Evolutionary conservation across 2,113 vertebrate genomes (phyloP).

Genomic region (Rhinichthys klamathensis): DNA sequence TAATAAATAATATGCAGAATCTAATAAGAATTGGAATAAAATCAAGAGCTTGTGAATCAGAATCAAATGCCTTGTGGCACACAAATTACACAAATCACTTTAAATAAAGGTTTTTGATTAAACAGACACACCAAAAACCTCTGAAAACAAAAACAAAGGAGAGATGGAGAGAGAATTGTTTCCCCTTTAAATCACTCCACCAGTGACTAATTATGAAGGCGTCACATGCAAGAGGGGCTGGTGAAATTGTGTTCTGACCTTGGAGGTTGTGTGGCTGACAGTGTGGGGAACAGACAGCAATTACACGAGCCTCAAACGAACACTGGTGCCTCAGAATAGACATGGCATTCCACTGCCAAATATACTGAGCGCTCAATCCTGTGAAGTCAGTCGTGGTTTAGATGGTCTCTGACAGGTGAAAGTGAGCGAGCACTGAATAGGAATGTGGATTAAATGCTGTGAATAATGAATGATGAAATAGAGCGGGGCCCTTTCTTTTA

Average conservation of each 20-base stretch:
- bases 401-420: conserved; percentile 17
- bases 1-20: too few relatives aligned
- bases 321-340: conserved; percentile 67
- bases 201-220: conserved; percentile 78
- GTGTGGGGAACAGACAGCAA: conserved; percentile 64
- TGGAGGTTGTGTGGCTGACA: conserved; percentile 65
- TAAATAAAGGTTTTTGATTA: background rate
- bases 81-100: background rate
- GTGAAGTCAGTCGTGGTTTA: conserved; percentile 66
- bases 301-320: conserved; percentile 55
- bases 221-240: conserved; percentile 62
- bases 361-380: conserved; percentile 65
- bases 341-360: conserved; percentile 69
- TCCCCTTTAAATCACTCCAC: conserved; percentile 71
- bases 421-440: background rate
- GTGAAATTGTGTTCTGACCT: conserved; percentile 73
- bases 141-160: background rate
- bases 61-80: too few relatives aligned
- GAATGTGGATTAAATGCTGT: conserved; percentile 15
- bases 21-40: too few relatives aligned
- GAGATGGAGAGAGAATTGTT: conserved; percentile 51
- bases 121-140: too few relatives aligned
- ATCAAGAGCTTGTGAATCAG: too few relatives aligned
- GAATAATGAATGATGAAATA: background rate
- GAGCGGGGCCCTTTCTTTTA: background rate